A percentile compares a stretch with the other conserved stretches of the same genome.
phyloP scores from a whole-genome alignment of 2,113 vertebrate species.

The Ageneiosus marmoratus region DNA sequence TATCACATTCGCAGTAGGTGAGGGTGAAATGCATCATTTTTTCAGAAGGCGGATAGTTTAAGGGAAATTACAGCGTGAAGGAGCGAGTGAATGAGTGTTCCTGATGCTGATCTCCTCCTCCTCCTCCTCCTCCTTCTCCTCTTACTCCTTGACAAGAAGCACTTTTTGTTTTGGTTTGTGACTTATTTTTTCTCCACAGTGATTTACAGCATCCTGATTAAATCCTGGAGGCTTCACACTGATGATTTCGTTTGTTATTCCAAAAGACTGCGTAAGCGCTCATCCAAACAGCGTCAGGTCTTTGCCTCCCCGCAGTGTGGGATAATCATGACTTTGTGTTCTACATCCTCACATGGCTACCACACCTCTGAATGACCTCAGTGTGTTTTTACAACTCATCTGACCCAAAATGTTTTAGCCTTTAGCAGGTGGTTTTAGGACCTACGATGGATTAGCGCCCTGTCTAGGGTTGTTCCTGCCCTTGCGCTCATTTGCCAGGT shows the following conservation, averaged over 20 bases:
- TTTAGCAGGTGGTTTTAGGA: too few species aligned
- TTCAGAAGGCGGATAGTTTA: constrained; percentile 2
- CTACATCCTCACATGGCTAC: background rate
- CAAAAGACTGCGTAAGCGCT: background rate
- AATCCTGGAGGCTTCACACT: background rate
- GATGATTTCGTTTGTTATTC: background rate
- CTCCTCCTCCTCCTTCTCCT: constrained; percentile 11
- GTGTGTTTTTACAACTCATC: background rate
- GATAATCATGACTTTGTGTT: background rate
- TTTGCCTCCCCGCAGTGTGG: background rate
- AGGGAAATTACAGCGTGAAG: constrained; percentile 40
- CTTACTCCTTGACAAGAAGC: background rate
- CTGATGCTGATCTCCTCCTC: constrained; percentile 22
- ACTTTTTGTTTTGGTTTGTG: constrained; percentile 35
- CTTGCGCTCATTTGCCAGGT: too few species aligned
- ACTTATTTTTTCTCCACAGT: background rate
- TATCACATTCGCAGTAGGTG: background rate
- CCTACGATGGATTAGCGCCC: too few species aligned
- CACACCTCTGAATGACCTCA: background rate
- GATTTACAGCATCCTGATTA: background rate
- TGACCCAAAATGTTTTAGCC: background rate
- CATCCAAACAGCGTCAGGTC: background rate
- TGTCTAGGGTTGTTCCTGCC: too few species aligned
- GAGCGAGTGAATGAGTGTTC: constrained; percentile 17
- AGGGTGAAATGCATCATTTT: background rate